phyloP scores from a whole-genome alignment of 2,797 vertebrate species.

The Lutra lutra region DNA sequence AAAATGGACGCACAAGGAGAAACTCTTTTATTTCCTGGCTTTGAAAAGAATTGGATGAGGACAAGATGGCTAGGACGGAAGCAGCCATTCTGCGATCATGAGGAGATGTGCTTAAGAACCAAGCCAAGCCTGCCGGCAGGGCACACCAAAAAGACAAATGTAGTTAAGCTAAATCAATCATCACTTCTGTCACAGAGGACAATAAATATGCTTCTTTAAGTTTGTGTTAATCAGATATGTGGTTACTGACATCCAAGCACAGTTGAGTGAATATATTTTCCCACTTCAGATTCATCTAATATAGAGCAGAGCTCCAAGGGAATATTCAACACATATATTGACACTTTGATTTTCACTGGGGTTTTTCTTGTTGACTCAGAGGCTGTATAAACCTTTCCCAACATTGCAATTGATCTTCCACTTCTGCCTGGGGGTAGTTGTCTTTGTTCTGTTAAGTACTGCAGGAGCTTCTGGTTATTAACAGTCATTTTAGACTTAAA shows the following conservation, averaged over 20 bases:
- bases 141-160: neutral
- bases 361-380: slow-evolving; percentile 14
- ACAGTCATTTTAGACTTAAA: neutral
- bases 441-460: neutral
- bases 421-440: neutral
- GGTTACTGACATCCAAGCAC: neutral
- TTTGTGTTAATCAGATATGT: neutral
- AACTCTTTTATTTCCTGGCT: neutral
- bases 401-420: neutral
- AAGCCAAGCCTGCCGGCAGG: neutral
- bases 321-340: accelerated
- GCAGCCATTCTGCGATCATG: neutral
- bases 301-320: neutral
- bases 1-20: neutral
- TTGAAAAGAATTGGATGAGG: neutral
- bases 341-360: neutral
- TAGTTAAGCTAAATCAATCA: neutral
- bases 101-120: neutral
- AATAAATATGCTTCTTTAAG: neutral
- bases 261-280: neutral
- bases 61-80: neutral
- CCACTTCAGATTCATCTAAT: neutral
- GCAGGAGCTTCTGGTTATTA: neutral
- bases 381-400: neutral
- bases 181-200: neutral